Evolutionary conservation across 64 coral and sea anemone species (phyloP), one percentile per base, ranked within the genome.

Genomic region (Porites lutea): DNA sequence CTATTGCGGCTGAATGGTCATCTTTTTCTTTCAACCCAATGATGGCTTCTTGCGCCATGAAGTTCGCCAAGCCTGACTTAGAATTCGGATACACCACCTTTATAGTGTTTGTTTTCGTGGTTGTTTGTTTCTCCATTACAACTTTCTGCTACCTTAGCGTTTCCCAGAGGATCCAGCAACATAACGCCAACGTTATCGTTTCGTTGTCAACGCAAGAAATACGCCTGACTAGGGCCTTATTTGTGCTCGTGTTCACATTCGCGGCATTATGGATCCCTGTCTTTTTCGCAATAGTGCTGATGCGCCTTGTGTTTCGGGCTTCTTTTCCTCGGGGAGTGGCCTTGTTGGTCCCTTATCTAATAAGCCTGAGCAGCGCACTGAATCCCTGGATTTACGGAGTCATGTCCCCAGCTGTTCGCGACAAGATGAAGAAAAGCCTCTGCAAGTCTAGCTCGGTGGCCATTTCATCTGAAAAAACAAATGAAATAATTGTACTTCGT

Each of bases 331-430:
- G 58, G 11, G 55, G 10, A 13, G 6, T 82, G 10, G 79, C 47
- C 3, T 14, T 82, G 0, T 0, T 82, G 9, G 37, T 82, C 1
- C 55, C 79, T 6, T 82, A 46, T 7, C 23, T 82, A 8, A 16
- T 82, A 2, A 4, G 63, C 15, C 18, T 63, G 10, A 63, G 57
- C 55, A 82, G 79, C 23, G 79, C 58, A 12, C 23, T 82, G 13
- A 82, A 82, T 22, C 61, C 61, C 10, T 83, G 59, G 60, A 83
- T 83, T n/a, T 83, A 83, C 21, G 80, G 80, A 9, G 43, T 66
- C 4, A 48, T 83, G 80, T 65, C 60, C 15, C 80, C 80, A n/a
- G 22, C 64, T 82, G 79, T 82, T 12, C 79, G 79, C 37, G 23
- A 82, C 58, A 82, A 82, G 79, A 63, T 82, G 27, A 82, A 63